phyloP scores from a whole-genome alignment of 1,140 invertebrate genomes.

The Muscidifurax raptorellus region DNA sequence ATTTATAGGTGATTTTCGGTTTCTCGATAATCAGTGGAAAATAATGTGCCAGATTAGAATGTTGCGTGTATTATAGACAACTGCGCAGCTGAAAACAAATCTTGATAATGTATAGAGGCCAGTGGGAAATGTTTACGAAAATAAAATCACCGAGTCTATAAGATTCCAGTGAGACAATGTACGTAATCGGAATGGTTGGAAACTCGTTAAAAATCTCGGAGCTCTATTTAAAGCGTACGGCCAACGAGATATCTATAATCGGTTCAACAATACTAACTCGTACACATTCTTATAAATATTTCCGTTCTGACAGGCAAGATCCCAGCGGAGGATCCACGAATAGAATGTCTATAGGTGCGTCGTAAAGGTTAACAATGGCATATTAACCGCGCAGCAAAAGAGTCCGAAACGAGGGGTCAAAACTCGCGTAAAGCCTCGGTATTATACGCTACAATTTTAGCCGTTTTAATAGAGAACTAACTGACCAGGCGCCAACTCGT shows the following conservation, averaged over 20 bases:
- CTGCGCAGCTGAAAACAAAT: background rate
- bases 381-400: background rate
- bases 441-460: slow-evolving; percentile 4
- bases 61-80: no score
- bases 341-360: slow-evolving; percentile 4
- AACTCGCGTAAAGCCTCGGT: slow-evolving; percentile 2
- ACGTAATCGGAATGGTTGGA: no score
- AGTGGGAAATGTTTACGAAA: background rate
- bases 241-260: no score
- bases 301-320: no score
- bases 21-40: no score
- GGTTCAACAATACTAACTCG: no score
- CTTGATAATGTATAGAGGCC: background rate
- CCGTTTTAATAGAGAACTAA: background rate
- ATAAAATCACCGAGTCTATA: background rate
- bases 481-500: background rate
- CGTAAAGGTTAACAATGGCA: slow-evolving; percentile 16
- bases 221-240: no score
- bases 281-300: no score
- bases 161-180: background rate
- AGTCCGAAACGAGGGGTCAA: background rate
- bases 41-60: no score
- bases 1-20: no score
- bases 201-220: no score
- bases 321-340: background rate